phyloP scores from a whole-genome alignment of 2,113 vertebrate genomes.

The Gymnorhina tibicen region DNA sequence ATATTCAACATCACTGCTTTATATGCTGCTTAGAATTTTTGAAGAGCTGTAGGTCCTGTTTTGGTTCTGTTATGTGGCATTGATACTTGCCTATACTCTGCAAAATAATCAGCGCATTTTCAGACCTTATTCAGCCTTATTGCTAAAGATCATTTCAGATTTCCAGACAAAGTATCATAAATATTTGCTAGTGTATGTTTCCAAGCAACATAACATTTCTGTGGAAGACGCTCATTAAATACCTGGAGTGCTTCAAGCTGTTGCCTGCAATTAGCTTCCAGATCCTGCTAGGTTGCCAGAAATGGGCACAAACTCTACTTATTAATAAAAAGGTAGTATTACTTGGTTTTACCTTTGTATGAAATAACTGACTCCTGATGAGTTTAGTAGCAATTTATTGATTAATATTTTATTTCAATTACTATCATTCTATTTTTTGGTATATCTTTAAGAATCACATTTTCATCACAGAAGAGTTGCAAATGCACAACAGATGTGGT shows the following conservation, averaged over 20 bases:
- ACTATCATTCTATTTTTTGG: background rate
- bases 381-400: background rate
- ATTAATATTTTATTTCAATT: background rate
- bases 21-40: background rate
- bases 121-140: background rate
- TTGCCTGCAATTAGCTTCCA: background rate
- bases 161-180: background rate
- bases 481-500: background rate
- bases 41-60: background rate
- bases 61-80: background rate
- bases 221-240: background rate
- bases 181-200: background rate
- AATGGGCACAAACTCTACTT: background rate
- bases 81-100: background rate
- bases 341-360: background rate
- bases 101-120: background rate
- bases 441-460: background rate
- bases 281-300: background rate
- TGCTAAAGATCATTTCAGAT: background rate
- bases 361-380: background rate
- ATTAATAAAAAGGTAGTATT: background rate
- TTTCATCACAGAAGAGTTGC: background rate
- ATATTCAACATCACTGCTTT: background rate
- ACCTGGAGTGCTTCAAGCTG: background rate
- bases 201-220: background rate